A percentile compares a stretch with the other conserved stretches of the same genome.
phyloP scores from a whole-genome alignment of 2,888 invertebrate genomes.

The Steinernema carpocapsae region DNA sequence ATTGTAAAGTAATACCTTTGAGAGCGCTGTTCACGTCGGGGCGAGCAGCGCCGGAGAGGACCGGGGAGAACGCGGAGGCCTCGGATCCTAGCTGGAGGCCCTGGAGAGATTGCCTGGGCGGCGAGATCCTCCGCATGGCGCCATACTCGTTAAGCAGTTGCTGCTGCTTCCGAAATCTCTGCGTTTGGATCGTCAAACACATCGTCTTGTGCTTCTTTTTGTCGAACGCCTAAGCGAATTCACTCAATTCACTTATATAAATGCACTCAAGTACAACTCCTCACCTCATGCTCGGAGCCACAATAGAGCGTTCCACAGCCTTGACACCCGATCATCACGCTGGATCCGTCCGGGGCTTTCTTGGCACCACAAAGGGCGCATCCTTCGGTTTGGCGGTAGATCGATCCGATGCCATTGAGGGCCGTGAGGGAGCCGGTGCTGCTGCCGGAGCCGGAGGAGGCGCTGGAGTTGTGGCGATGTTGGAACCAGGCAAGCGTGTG shows the following conservation, averaged over 20 bases:
- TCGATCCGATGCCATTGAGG: neutral
- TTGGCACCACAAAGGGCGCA: constrained; percentile 36
- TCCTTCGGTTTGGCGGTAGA: constrained; percentile 1
- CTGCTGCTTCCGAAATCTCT: neutral
- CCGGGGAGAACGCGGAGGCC: constrained; percentile 21
- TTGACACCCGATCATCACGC: constrained; percentile 44
- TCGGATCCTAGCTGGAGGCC: neutral
- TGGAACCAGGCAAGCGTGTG: neutral
- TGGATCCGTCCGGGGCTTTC: neutral
- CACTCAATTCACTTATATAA: neutral
- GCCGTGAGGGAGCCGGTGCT: constrained; percentile 1
- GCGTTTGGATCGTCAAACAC: constrained; percentile 49
- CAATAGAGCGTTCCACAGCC: constrained; percentile 52
- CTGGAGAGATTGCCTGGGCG: constrained; percentile 3
- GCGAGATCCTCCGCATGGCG: neutral
- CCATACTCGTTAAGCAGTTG: constrained; percentile 5
- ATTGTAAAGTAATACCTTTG: too few relatives aligned
- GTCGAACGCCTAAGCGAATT: constrained; percentile 55
- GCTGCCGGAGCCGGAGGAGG: constrained; percentile 23
- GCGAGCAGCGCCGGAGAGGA: neutral
- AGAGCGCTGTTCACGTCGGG: neutral
- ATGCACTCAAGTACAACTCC: constrained; percentile 29
- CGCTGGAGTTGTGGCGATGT: constrained; percentile 24
- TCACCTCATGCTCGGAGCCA: constrained; percentile 50
- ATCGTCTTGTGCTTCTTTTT: constrained; percentile 57